phyloP scores from a whole-genome alignment of 2,797 vertebrate species.

The Euphonia xanthogaster region DNA sequence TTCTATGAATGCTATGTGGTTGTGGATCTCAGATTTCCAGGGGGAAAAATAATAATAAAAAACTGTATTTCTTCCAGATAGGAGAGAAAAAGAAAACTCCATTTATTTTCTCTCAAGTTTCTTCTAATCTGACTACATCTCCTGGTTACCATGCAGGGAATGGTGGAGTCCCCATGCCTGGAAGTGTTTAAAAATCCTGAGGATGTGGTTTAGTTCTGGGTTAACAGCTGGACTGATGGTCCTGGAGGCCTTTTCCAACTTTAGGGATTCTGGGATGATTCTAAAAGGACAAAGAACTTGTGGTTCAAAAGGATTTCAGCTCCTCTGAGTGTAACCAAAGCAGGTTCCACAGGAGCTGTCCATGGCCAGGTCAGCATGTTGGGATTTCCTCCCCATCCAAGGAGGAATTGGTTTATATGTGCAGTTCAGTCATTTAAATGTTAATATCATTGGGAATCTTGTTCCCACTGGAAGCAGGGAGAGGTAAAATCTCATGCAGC shows the following conservation, averaged over 20 bases:
- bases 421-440: background rate
- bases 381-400: background rate
- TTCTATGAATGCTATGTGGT: background rate
- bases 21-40: background rate
- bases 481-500: background rate
- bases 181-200: background rate
- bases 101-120: background rate
- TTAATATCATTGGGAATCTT: fast-evolving
- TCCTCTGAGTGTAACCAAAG: background rate
- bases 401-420: background rate
- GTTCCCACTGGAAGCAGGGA: background rate
- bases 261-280: background rate
- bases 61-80: background rate
- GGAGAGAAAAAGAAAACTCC: background rate
- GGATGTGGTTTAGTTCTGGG: background rate
- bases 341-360: background rate
- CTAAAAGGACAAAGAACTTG: background rate
- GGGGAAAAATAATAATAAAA: fast-evolving
- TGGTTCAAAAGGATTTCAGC: background rate
- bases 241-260: background rate
- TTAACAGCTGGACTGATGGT: background rate
- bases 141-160: background rate
- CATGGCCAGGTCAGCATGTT: fast-evolving
- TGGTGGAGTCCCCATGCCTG: background rate
- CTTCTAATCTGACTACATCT: background rate